Evolutionary conservation across 2,888 invertebrate species (phyloP).

Genomic region (Netelia virgata): DNA sequence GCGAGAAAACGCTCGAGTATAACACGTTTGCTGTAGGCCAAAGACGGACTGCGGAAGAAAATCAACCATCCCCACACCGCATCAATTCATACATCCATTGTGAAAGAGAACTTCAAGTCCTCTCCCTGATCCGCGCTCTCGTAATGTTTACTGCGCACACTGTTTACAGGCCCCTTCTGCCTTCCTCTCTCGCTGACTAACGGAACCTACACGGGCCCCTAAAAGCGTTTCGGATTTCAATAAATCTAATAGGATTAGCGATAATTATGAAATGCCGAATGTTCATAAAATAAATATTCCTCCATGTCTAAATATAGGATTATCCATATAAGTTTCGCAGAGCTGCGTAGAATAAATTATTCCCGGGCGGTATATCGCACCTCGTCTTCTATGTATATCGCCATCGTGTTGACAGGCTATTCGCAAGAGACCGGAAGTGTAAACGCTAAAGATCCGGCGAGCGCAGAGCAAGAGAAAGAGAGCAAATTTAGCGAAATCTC

Average conservation of each 20-base stretch:
- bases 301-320: slow-evolving; percentile 8
- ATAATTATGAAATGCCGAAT: too few species aligned
- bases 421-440: slow-evolving; percentile 41
- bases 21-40: slow-evolving; percentile 26
- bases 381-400: background rate
- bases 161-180: background rate
- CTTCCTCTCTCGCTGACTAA: slow-evolving; percentile 26
- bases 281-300: background rate
- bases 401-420: slow-evolving; percentile 17
- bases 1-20: slow-evolving; percentile 10
- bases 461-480: slow-evolving; percentile 14
- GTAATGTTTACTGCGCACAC: slow-evolving; percentile 36
- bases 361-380: slow-evolving; percentile 17
- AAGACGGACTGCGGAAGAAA: slow-evolving; percentile 20
- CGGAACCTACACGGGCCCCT: background rate
- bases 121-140: background rate
- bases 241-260: background rate
- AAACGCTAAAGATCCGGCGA: slow-evolving; percentile 14
- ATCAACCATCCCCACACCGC: background rate
- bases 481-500: slow-evolving; percentile 32
- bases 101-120: slow-evolving; percentile 36
- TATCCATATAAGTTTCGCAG: slow-evolving; percentile 11
- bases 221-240: background rate
- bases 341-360: slow-evolving; percentile 36
- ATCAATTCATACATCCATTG: slow-evolving; percentile 37